These are phyloP conservation scores for Gnathonemus longibarbis DNA, from an alignment of 2,113 vertebrate species.

Conservation along the genomic window DNA sequence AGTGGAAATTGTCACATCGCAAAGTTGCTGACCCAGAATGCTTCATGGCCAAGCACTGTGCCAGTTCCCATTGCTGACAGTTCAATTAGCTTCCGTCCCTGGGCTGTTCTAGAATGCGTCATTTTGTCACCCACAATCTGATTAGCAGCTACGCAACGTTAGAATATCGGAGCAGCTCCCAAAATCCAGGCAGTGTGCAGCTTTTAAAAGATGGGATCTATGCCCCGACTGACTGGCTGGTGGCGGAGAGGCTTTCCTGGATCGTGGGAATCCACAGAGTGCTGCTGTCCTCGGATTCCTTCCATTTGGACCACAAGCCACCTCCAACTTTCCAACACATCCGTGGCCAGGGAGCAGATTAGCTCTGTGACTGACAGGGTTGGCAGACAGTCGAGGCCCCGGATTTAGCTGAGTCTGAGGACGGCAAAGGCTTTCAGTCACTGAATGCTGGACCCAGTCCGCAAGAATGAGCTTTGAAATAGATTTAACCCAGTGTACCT, in stretches of 20 bases:
- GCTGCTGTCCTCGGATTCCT: background rate
- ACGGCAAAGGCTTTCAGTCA: background rate
- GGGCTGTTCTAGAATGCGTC: background rate
- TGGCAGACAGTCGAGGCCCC: background rate
- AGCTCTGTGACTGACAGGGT: background rate
- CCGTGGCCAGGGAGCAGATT: background rate
- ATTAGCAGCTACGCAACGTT: background rate
- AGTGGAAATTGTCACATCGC: background rate
- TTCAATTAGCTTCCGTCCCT: background rate
- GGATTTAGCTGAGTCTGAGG: slow-evolving; percentile 5
- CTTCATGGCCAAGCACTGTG: background rate
- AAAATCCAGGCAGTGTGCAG: background rate
- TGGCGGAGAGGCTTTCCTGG: background rate
- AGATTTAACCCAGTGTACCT: background rate
- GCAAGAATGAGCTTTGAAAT: background rate
- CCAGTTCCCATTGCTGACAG: background rate
- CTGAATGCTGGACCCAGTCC: background rate
- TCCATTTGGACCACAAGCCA: background rate
- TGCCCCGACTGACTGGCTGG: background rate
- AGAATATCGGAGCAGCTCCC: background rate
- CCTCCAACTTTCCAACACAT: background rate
- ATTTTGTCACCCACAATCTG: background rate
- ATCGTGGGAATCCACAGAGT: background rate
- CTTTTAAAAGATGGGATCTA: background rate
- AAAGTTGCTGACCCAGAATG: background rate